Conservation (phyloP, 2,113 vertebrate species). For the Petromus typicus region DNA sequence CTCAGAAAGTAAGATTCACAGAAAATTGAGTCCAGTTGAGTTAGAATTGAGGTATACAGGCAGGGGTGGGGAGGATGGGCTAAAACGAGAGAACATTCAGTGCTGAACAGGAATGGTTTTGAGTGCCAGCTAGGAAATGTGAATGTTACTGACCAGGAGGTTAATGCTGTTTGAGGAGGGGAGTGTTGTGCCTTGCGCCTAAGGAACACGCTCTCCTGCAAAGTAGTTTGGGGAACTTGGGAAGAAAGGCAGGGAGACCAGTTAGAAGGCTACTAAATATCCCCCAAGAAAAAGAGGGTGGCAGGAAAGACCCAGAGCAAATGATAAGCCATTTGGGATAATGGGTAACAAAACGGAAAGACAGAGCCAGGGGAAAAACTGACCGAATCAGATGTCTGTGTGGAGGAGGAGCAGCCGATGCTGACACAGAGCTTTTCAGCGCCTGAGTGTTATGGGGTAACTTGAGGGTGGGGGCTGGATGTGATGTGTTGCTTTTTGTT, state of each 20-base stretch:
- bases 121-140: constrained; percentile 28
- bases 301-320: background rate
- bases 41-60: constrained; percentile 16
- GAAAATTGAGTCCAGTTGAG: background rate
- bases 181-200: background rate
- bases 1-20: background rate
- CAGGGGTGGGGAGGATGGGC: background rate
- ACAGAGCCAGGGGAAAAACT: background rate
- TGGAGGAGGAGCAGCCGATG: background rate
- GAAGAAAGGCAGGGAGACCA: background rate
- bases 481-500: background rate
- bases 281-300: background rate
- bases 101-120: background rate
- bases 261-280: background rate
- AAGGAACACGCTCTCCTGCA: background rate
- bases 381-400: background rate
- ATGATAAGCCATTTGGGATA: too few relatives aligned
- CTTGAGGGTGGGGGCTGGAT: background rate
- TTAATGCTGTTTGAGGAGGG: background rate
- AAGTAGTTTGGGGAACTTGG: background rate
- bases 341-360: background rate
- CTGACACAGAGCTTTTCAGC: background rate
- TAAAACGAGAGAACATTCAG: background rate
- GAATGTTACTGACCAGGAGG: background rate
- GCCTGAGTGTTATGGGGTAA: background rate